A percentile compares a stretch with the other conserved stretches of the same genome.
These are phyloP conservation scores for Chrysochloris asiatica DNA, from an alignment of 2,113 vertebrate genomes.

Conservation along the genomic window DNA sequence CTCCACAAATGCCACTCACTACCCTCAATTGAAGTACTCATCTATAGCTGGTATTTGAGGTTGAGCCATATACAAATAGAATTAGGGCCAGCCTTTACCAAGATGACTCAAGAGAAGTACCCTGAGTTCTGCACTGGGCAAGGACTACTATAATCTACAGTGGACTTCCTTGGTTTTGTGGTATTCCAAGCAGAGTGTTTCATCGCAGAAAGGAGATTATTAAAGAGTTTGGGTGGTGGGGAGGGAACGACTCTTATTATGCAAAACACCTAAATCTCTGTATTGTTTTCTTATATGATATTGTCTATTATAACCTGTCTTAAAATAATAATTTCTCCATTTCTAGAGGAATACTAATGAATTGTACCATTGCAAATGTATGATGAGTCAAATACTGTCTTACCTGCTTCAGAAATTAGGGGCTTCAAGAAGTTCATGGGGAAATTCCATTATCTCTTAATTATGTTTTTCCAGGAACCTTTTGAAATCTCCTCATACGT, in stretches of 20 bases:
- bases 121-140: not conserved
- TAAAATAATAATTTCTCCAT: not conserved
- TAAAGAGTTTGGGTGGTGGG: not conserved
- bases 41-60: conserved; percentile 75
- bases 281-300: not conserved
- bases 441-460: too few species aligned
- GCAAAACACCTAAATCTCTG: not conserved
- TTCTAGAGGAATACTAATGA: not conserved
- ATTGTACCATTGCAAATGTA: not conserved
- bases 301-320: not conserved
- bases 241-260: not conserved
- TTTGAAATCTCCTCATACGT: not conserved
- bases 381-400: not conserved
- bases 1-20: conserved; percentile 67
- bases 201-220: not conserved
- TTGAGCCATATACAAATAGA: conserved; percentile 74
- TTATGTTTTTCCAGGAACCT: too few species aligned
- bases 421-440: too few species aligned
- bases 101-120: conserved; percentile 61
- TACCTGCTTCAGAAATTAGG: too few species aligned
- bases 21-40: conserved; percentile 66
- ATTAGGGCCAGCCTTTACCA: conserved; percentile 64
- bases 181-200: conserved; percentile 39
- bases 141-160: conserved; percentile 6
- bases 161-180: conserved; percentile 65